These are phyloP conservation scores for Percopsis omiscomaycus DNA, from an alignment of 2,797 vertebrate species.

Conservation along the genomic window DNA sequence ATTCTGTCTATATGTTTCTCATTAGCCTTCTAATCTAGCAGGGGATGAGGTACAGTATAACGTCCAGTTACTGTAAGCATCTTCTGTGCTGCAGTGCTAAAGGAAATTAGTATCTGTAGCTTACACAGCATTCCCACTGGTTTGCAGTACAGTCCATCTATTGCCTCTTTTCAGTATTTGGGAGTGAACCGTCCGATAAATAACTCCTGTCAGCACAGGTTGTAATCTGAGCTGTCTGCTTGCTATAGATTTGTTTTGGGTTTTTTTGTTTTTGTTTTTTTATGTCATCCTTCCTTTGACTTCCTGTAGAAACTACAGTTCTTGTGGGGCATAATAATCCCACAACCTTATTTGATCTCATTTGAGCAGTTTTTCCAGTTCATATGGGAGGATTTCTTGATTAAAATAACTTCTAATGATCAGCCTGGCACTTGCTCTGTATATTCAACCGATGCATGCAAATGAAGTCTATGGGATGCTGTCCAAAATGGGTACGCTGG, in stretches of 20 bases:
- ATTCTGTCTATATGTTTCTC: conserved; percentile 59
- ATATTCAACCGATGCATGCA: conserved; percentile 52
- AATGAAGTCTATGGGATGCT: conserved; percentile 47
- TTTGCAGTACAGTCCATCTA: conserved; percentile 13
- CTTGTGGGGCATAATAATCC: too few relatives aligned
- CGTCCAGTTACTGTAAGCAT: conserved; percentile 61
- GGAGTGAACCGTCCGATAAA: conserved; percentile 38
- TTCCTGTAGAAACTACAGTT: too few relatives aligned
- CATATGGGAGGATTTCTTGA: not conserved
- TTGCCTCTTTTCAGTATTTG: not conserved
- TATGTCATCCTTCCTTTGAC: too few relatives aligned
- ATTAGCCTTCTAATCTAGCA: conserved; percentile 63
- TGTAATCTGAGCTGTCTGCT: conserved; percentile 30
- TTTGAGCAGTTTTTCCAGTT: too few relatives aligned
- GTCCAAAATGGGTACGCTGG: conserved; percentile 55
- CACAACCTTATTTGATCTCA: too few relatives aligned
- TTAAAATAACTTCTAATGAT: conserved; percentile 13
- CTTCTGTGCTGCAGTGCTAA: conserved; percentile 46
- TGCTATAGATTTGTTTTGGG: too few relatives aligned
- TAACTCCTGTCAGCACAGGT: conserved; percentile 27
- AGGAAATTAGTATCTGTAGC: conserved; percentile 33
- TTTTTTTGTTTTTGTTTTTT: too few relatives aligned
- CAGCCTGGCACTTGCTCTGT: conserved; percentile 11
- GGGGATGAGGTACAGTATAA: conserved; percentile 42
- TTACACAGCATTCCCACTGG: conserved; percentile 42